Evolutionary conservation across 2,888 invertebrate species (phyloP), one percentile per base, ranked within the genome.

Genomic region (Ophraella communa): DNA sequence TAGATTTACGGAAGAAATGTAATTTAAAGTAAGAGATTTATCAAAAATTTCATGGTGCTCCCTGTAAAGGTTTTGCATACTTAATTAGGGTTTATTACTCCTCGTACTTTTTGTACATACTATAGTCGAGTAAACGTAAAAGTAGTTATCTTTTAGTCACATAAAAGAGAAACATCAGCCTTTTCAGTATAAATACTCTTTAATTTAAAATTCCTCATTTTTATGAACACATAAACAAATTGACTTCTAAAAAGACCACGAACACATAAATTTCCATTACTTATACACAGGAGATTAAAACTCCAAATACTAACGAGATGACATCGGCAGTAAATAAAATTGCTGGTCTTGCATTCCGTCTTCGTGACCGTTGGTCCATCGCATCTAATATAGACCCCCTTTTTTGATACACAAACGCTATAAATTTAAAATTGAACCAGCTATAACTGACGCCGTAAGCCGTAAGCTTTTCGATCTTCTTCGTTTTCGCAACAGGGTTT

Each of bases 351-450:
- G 65, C 66, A 67, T 67, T 68, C 35, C 14, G 14, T 39, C 35
- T 70, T 71, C n/a, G 74, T 76, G 76, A 75, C 76, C 76, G 76
- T 63, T 74, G 76, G 76, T 76, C 75, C 74, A 76, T 75, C 72
- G 73, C 73, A 69, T 74, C 73, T 74, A 74, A 76, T 75, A 74
- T 76, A 75, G 73, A 75, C 73, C 73, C 73, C 74, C 67, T 70
- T 70, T 71, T 72, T 72, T 76, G 73, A 77, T 76, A 76, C 74
- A 74, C 76, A 76, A 73, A 76, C 74, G 76, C 74, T 69, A 77
- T 78, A 78, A 77, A 77, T 78, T 77, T 74, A 74, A 76, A 77
- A 78, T 77, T 76, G 77, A 77, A 76, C 75, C 71, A 65, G 76
- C 27, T 39, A 35, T 35, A 14, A 35, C 35, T 35, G n/a, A 35